Percentiles rank a stretch among this genome's conserved stretches.
Evolutionary conservation across 2,113 vertebrate species (phyloP).

Genomic region (Halcyon senegalensis): DNA sequence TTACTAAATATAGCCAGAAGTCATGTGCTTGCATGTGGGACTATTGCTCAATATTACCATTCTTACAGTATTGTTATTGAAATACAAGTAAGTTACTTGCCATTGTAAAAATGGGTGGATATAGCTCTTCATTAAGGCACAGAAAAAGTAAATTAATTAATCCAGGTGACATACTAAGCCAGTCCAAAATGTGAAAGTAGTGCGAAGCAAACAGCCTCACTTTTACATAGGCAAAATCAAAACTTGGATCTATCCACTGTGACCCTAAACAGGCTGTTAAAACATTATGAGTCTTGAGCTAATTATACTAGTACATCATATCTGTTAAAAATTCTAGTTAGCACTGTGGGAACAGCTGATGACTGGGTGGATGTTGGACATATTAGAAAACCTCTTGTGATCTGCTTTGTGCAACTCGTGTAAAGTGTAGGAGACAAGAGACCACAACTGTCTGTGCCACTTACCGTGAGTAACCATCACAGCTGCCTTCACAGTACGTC

Average conservation of each 20-base stretch:
- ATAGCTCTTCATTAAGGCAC: not conserved
- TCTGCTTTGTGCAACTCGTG: not conserved
- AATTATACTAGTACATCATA: not conserved
- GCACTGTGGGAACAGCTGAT: not conserved
- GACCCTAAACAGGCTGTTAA: not conserved
- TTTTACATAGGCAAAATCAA: not conserved
- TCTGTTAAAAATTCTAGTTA: not conserved
- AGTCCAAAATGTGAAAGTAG: not conserved
- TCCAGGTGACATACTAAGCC: not conserved
- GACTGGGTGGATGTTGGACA: not conserved
- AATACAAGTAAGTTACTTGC: not conserved
- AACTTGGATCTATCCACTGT: not conserved
- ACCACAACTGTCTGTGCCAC: not conserved
- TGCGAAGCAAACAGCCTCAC: not conserved
- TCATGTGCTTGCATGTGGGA: not conserved
- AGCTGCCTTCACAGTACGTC: conserved; percentile 73
- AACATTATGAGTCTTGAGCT: not conserved
- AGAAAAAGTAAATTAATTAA: not conserved
- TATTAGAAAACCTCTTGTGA: not conserved
- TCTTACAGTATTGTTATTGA: not conserved
- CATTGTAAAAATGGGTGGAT: not conserved
- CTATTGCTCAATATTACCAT: not conserved
- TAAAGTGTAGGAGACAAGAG: not conserved
- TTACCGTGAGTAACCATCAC: conserved; percentile 71
- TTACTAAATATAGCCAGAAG: not conserved